Evolutionary conservation across 2,888 invertebrate species (phyloP).

Genomic region (Tetrapedia diversipes): DNA sequence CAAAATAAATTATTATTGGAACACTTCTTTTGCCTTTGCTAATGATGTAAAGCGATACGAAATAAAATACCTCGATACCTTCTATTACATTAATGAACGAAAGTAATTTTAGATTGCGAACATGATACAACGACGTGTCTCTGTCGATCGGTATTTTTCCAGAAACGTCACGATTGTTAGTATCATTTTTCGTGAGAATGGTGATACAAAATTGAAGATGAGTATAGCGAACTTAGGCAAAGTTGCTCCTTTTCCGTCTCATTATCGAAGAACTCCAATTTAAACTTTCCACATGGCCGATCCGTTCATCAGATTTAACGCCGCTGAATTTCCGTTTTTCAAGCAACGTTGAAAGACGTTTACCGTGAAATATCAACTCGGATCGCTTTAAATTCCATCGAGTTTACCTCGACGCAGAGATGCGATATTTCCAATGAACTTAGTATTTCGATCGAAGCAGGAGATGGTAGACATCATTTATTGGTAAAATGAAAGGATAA

Average conservation of each 20-base stretch:
- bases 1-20: too few relatives aligned
- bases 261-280: constrained; percentile 14
- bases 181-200: background rate
- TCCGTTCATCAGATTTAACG: constrained; percentile 10
- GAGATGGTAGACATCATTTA: too few relatives aligned
- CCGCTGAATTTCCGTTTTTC: background rate
- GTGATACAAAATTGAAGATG: background rate
- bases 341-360: background rate
- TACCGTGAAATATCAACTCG: background rate
- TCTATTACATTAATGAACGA: background rate
- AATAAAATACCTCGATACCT: background rate
- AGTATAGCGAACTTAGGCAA: background rate
- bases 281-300: constrained; percentile 4
- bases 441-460: background rate
- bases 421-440: background rate
- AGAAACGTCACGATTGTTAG: background rate
- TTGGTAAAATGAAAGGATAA: too few relatives aligned
- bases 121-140: background rate
- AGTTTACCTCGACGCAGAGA: background rate
- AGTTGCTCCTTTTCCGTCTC: background rate
- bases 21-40: background rate
- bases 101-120: background rate
- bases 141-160: background rate
- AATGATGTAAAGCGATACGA: background rate
- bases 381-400: background rate